These are phyloP conservation scores for Sisyra nigra DNA, from an alignment of 2,888 invertebrate species.

Conservation along the genomic window DNA sequence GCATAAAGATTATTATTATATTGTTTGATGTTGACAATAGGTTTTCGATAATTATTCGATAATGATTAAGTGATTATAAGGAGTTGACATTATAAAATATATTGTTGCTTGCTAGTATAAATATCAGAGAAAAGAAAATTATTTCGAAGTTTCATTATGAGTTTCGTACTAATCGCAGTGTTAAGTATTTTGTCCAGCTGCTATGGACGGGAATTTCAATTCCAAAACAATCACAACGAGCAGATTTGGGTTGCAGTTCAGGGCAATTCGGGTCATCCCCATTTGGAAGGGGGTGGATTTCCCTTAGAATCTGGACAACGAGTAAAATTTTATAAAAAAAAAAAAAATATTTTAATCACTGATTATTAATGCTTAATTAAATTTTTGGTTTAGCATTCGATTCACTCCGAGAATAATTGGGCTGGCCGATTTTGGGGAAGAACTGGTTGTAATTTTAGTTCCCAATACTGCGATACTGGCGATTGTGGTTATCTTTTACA, in stretches of 20 bases:
- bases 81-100: no score
- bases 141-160: not conserved
- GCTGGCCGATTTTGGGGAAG: conserved; percentile 29
- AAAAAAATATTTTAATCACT: not conserved
- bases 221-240: conserved; percentile 17
- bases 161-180: not conserved
- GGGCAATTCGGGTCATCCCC: conserved; percentile 18
- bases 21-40: no score
- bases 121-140: no score
- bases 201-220: conserved; percentile 16
- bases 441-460: conserved; percentile 21
- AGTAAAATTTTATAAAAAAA: conserved; percentile 18
- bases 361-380: no score
- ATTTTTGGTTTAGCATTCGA: conserved; percentile 10
- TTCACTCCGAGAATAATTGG: conserved; percentile 21
- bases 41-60: no score
- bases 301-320: conserved; percentile 14
- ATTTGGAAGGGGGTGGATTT: conserved; percentile 17
- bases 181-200: conserved; percentile 21
- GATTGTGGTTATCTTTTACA: conserved; percentile 24
- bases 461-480: conserved; percentile 22
- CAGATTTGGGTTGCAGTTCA: conserved; percentile 20
- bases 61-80: no score
- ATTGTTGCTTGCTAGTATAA: no score
- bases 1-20: no score